Evolutionary conservation across 2,888 invertebrate genomes (phyloP), one percentile per base, ranked within the genome.

Genomic region (Sturmia bella): DNA sequence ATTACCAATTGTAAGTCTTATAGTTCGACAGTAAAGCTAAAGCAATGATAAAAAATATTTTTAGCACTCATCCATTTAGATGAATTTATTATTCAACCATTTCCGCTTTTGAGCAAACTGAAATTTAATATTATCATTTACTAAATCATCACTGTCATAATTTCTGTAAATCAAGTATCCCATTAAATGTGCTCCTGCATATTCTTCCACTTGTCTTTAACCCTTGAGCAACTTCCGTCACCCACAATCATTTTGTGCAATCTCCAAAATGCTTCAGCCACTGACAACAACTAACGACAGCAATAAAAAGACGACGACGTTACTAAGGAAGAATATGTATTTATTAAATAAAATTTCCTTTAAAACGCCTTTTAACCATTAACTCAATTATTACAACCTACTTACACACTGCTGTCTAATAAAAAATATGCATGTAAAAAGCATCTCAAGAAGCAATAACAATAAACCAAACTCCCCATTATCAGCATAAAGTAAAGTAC

Each of bases 311-410:
- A 43, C 54, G 32, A 41, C 2, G 13, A 52, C 13, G 12, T 21
- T n/a, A n/a, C n/a, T 24, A 11, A 54, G 50, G 11, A 54, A 39
- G 50, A 45, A 73, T 72, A 78, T 70, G 54, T 78, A 82, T 82
- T 82, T 82, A 82, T 75, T 82, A 75, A 82, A 82, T 75, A 82
- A 78, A 75, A 37, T 82, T 78, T 78, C 45, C 66, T 82, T 78
- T 82, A 82, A 82, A 82, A 78, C 82, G 82, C 82, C 82, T 82
- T 82, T 82, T 82, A 82, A 82, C 82, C 82, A 82, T 82, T 82
- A 82, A 82, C 70, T 82, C 78, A 82, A 82, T 82, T 82, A 82
- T 78, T 68, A 82, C 82, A 82, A 82, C 78, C 74, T 82, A 82
- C 82, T 82, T 82, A 82, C 82, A 82, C 69, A 64, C 45, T 69